A percentile compares a stretch with the other conserved stretches of the same genome.
phyloP scores from a whole-genome alignment of 1,140 invertebrate genomes.

The Pachyrhynchus sulphureomaculatus region DNA sequence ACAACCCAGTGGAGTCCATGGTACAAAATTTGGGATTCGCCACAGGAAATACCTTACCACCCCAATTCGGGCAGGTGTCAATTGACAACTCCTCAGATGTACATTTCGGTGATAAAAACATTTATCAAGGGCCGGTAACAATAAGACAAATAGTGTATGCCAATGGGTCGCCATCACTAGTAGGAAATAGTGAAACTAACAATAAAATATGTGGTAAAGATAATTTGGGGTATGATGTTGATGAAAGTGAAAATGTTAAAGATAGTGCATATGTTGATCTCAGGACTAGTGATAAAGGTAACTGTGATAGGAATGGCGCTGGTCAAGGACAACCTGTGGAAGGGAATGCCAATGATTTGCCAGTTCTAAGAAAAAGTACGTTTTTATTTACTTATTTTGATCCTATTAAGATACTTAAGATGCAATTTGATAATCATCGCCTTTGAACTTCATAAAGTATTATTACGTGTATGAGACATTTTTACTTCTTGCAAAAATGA shows the following conservation, averaged over 20 bases:
- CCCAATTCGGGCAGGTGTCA: slow-evolving; percentile 57
- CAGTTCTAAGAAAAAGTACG: not conserved
- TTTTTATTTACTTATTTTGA: too few species aligned
- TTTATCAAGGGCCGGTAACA: slow-evolving; percentile 65
- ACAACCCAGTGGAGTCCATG: not conserved
- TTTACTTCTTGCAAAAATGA: too few species aligned
- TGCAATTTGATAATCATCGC: too few species aligned
- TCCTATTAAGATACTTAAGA: too few species aligned
- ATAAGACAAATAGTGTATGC: slow-evolving; percentile 63
- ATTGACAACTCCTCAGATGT: slow-evolving; percentile 63
- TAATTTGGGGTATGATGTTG: slow-evolving; percentile 18
- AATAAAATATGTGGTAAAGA: not conserved
- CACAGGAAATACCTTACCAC: slow-evolving; percentile 5
- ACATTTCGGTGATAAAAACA: slow-evolving; percentile 65
- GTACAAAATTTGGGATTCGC: not conserved
- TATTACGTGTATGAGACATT: too few species aligned
- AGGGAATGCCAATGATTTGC: not conserved
- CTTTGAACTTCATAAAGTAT: too few species aligned
- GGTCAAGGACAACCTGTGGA: not conserved
- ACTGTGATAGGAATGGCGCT: not conserved
- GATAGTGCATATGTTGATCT: not conserved
- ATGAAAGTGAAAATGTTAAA: not conserved
- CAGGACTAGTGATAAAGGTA: not conserved
- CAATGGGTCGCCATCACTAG: slow-evolving; percentile 24
- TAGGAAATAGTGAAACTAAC: not conserved